Conservation (phyloP, 2,113 vertebrate species). For the Hippopotamus amphibius region DNA sequence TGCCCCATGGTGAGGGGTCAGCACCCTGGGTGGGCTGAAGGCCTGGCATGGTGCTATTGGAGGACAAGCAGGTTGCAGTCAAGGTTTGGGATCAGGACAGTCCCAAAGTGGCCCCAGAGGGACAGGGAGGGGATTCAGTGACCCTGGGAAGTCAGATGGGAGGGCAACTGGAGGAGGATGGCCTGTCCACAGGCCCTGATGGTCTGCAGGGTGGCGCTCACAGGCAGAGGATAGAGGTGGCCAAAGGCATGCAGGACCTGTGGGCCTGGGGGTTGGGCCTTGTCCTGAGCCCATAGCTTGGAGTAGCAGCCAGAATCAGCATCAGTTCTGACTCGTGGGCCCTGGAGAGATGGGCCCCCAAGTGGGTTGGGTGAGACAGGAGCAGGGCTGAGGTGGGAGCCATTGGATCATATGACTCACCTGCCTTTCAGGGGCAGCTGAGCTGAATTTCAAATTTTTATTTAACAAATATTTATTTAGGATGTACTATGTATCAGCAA, state of each 20-base stretch:
- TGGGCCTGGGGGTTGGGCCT: too few species aligned
- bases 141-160: not conserved
- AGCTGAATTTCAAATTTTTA: not conserved
- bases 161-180: not conserved
- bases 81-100: not conserved
- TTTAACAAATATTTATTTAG: not conserved
- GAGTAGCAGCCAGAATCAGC: not conserved
- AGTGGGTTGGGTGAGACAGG: not conserved
- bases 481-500: not conserved
- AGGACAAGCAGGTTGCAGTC: not conserved
- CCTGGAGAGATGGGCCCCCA: not conserved
- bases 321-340: not conserved
- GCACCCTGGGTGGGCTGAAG: not conserved
- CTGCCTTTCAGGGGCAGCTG: not conserved
- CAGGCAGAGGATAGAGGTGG: not conserved
- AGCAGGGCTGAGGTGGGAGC: not conserved
- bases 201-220: not conserved
- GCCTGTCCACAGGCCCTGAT: not conserved
- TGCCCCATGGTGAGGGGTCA: too few species aligned
- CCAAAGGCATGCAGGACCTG: not conserved
- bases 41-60: accelerated
- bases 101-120: not conserved
- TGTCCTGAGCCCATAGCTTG: not conserved
- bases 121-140: not conserved
- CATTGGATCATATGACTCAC: not conserved